Percentiles rank a stretch among this genome's conserved stretches.
Conservation (phyloP, 1,140 invertebrate species). For the Trichoplusia ni region DNA sequence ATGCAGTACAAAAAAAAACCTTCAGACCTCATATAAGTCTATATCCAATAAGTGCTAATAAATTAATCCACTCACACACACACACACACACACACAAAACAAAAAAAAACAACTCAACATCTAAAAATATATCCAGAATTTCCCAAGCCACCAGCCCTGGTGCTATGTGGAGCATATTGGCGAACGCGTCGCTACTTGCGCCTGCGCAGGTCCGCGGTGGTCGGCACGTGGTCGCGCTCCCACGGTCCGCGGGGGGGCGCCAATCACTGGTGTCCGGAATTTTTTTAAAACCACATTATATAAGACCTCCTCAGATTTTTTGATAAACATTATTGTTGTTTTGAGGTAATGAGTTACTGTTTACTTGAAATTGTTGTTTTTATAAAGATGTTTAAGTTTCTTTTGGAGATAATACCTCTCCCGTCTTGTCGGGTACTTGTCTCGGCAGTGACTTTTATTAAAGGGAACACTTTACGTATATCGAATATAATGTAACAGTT, state of each 20-base stretch:
- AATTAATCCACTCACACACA: neutral
- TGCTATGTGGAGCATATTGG: slow-evolving; percentile 5
- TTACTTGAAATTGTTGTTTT: neutral
- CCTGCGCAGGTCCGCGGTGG: slow-evolving; percentile 44
- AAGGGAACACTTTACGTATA: too few species aligned
- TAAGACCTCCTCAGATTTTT: slow-evolving; percentile 43
- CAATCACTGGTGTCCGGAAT: slow-evolving; percentile 32
- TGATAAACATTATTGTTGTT: slow-evolving; percentile 4
- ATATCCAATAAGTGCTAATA: neutral
- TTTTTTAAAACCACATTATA: slow-evolving; percentile 25
- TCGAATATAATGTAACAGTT: too few species aligned
- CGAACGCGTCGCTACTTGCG: slow-evolving; percentile 50
- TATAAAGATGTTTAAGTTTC: too few species aligned
- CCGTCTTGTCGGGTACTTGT: too few species aligned
- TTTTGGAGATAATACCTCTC: too few species aligned
- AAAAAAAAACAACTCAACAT: neutral
- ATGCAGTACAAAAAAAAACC: too few species aligned
- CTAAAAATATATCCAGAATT: neutral
- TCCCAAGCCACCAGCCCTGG: neutral
- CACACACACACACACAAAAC: neutral
- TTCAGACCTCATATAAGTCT: too few species aligned
- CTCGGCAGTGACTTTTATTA: too few species aligned
- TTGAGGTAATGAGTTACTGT: neutral
- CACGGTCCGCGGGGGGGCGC: slow-evolving; percentile 54
- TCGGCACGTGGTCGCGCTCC: slow-evolving; percentile 55